These are phyloP conservation scores for Eurypyga helias DNA, from an alignment of 2,113 vertebrate genomes.

Conservation along the genomic window DNA sequence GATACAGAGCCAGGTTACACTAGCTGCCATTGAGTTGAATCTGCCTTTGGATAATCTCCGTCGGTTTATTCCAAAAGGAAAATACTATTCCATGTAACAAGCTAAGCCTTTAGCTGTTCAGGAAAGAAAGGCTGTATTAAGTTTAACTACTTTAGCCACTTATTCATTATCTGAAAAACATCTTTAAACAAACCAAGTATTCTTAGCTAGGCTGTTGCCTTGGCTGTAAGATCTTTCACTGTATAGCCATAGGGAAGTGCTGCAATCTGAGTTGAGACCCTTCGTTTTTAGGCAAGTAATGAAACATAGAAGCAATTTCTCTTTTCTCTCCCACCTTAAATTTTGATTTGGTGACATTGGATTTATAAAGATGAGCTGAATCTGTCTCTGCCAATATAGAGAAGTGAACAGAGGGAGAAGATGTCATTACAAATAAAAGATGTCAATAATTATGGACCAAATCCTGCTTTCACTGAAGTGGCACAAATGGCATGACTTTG, in stretches of 20 bases:
- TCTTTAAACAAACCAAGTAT: not conserved
- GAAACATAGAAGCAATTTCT: not conserved
- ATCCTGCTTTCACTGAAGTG: not conserved
- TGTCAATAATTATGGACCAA: not conserved
- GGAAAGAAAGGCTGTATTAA: conserved; percentile 1
- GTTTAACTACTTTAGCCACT: not conserved
- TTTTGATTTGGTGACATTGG: not conserved
- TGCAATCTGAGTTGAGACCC: not conserved
- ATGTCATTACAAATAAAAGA: not conserved
- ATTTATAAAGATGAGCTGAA: not conserved
- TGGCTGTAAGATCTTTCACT: not conserved
- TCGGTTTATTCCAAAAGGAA: not conserved
- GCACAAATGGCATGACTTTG: not conserved
- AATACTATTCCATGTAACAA: not conserved
- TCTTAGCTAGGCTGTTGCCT: not conserved
- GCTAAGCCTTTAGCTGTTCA: not conserved
- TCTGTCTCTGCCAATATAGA: not conserved
- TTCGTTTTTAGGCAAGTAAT: not conserved
- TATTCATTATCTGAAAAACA: not conserved
- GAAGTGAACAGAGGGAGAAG: not conserved
- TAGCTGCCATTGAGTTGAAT: not conserved
- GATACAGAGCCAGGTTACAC: not conserved
- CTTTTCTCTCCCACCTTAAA: not conserved
- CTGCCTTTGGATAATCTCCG: not conserved
- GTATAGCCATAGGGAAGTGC: not conserved